phyloP scores from a whole-genome alignment of 2,797 vertebrate species.

The Lerista edwardsae region DNA sequence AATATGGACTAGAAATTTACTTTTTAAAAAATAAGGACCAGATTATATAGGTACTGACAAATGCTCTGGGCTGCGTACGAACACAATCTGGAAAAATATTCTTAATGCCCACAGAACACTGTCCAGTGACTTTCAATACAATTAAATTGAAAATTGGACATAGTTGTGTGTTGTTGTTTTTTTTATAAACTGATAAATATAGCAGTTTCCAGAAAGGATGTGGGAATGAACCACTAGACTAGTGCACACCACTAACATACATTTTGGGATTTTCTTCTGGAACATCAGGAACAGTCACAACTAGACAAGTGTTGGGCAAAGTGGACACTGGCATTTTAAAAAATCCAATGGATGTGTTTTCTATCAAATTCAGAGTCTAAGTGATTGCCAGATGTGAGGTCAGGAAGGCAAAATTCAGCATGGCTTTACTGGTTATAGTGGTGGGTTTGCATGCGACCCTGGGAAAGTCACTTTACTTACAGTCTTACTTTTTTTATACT shows the following conservation, averaged over 20 bases:
- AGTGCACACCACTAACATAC: not conserved
- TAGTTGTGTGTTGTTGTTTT: too few species aligned
- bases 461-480: not conserved
- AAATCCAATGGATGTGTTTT: not conserved
- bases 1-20: too few species aligned
- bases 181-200: not conserved
- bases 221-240: not conserved
- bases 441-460: too few species aligned
- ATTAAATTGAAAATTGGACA: not conserved
- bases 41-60: not conserved
- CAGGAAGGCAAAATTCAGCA: not conserved
- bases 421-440: not conserved
- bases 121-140: not conserved
- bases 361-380: not conserved
- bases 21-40: too few species aligned
- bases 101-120: not conserved
- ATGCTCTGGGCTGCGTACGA: not conserved
- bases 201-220: too few species aligned
- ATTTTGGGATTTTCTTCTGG: not conserved
- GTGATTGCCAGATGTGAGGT: too few species aligned
- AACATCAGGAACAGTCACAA: not conserved
- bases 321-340: not conserved
- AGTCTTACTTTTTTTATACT: not conserved
- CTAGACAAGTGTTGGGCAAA: not conserved
- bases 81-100: too few species aligned